Conservation (phyloP, 2,113 vertebrate species). For the Centropristis striata region DNA sequence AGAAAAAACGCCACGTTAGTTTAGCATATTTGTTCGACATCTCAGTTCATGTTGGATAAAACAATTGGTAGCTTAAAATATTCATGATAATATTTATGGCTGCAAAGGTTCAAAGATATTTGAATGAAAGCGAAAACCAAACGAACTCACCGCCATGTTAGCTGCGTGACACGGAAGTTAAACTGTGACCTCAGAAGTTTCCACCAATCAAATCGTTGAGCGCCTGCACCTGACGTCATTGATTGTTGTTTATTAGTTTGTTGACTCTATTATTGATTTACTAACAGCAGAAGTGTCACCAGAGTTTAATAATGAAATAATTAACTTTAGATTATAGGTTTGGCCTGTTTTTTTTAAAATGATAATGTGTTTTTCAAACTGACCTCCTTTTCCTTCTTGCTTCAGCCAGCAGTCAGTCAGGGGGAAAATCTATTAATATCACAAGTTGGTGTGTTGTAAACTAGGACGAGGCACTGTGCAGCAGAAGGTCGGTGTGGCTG, state of each 20-base stretch:
- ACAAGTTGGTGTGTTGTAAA: constrained; percentile 56
- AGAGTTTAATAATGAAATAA: not conserved
- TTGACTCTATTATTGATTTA: not conserved
- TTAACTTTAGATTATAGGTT: not conserved
- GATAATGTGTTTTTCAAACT: constrained; percentile 53
- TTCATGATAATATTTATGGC: accelerated
- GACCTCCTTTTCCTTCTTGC: constrained; percentile 52
- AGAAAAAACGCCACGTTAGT: not conserved
- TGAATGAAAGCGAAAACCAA: constrained; percentile 28
- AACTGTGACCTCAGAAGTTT: constrained; percentile 46
- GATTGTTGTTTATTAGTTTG: not conserved
- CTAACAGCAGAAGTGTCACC: not conserved
- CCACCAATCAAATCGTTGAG: constrained; percentile 65
- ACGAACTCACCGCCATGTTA: constrained; percentile 82
- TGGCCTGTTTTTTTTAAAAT: constrained; percentile 11
- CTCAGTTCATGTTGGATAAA: accelerated
- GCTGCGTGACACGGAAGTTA: constrained; percentile 72
- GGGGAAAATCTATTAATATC: constrained; percentile 72
- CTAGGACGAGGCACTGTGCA: constrained; percentile 34
- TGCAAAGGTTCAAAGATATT: not conserved
- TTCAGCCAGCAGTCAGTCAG: constrained; percentile 22
- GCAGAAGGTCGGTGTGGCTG: constrained; percentile 13
- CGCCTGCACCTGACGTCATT: constrained; percentile 32
- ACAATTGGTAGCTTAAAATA: accelerated
- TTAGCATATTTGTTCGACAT: accelerated